These are phyloP conservation scores for Cremastobaeus sp. DNA, from an alignment of 2,888 invertebrate genomes.

Conservation along the genomic window DNA sequence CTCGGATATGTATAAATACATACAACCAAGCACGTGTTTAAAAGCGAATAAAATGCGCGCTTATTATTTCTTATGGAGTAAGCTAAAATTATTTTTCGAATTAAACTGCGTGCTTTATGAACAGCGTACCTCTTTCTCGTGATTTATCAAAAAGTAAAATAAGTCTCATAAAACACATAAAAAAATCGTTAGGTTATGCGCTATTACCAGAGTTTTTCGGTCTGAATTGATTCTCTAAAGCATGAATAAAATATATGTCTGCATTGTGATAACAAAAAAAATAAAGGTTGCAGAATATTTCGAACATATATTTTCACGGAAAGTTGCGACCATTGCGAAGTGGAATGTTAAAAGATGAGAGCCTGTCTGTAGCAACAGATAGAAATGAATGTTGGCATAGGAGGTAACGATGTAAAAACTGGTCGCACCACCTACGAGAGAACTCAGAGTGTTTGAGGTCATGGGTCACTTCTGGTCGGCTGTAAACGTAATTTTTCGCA, in stretches of 20 bases:
- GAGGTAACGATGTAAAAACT: constrained; percentile 65
- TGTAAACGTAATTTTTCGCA: constrained; percentile 67
- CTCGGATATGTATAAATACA: no score
- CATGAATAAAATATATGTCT: no score
- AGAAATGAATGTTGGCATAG: constrained; percentile 65
- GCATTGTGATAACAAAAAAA: no score
- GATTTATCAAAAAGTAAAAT: constrained; percentile 48
- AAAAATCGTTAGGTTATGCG: constrained; percentile 26
- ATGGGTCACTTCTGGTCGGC: constrained; percentile 64
- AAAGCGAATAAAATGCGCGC: no score
- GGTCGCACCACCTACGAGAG: constrained; percentile 69
- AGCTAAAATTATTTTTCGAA: constrained; percentile 65
- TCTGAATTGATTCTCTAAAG: no score
- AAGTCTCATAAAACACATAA: constrained; percentile 30
- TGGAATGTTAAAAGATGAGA: no score
- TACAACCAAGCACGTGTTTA: no score
- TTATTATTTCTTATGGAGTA: constrained; percentile 45
- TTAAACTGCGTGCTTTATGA: constrained; percentile 72
- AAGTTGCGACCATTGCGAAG: no score
- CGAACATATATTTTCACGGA: no score
- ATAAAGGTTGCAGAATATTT: no score
- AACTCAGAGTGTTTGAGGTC: constrained; percentile 65
- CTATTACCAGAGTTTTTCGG: no score
- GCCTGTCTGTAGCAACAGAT: constrained; percentile 63
- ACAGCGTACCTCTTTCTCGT: constrained; percentile 68